These are phyloP conservation scores for Chiridota heheva DNA, from an alignment of 35 echinoderm and acorn worm genomes.

Conservation along the genomic window DNA sequence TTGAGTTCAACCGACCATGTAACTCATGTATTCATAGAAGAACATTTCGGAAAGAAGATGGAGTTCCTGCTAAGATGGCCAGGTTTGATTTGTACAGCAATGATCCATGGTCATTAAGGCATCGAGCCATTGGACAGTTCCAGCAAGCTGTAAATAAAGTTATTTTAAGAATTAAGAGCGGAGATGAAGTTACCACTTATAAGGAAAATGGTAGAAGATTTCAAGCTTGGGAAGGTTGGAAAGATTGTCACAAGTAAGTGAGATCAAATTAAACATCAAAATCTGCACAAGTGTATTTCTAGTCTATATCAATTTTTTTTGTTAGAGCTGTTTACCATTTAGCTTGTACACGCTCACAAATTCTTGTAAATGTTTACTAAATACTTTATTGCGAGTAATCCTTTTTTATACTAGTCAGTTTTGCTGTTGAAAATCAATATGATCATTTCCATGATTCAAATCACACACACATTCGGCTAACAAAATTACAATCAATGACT, in stretches of 20 bases:
- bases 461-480: too few species aligned
- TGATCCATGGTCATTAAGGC: conserved; percentile 81
- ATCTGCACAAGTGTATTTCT: not conserved
- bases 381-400: too few species aligned
- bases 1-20: conserved; percentile 75
- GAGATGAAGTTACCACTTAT: conserved; percentile 60
- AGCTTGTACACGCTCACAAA: too few species aligned
- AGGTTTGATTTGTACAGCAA: conserved; percentile 84
- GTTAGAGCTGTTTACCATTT: too few species aligned
- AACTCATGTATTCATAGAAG: conserved; percentile 67
- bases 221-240: conserved; percentile 69
- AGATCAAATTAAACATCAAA: not conserved
- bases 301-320: too few species aligned
- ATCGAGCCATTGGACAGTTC: conserved; percentile 81
- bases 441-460: too few species aligned
- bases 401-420: too few species aligned
- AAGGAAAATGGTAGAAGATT: conserved; percentile 75
- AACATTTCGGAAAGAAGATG: conserved; percentile 52
- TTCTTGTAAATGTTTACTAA: too few species aligned
- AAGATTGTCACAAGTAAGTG: conserved; percentile 69
- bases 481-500: too few species aligned
- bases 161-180: conserved; percentile 74
- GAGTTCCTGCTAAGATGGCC: conserved; percentile 39
- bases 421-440: too few species aligned
- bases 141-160: conserved; percentile 82